Evolutionary conservation across 2,113 vertebrate species (phyloP).

Genomic region (Tyto alba): DNA sequence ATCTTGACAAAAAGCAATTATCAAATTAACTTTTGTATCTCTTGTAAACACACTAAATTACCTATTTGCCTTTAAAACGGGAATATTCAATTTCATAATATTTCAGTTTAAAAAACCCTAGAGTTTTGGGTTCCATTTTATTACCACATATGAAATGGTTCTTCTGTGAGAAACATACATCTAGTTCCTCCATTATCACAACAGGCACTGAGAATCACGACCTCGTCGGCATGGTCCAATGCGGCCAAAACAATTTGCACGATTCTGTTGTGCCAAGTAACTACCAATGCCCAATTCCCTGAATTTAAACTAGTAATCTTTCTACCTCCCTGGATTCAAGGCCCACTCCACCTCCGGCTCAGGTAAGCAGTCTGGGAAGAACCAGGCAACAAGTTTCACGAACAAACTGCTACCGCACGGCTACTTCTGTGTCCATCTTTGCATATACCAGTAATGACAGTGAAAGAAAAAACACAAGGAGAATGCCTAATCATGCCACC

Average conservation of each 20-base stretch:
- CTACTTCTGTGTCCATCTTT: not conserved
- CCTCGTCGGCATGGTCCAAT: not conserved
- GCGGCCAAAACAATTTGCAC: not conserved
- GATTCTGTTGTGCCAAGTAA: not conserved
- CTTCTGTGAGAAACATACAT: not conserved
- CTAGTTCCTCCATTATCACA: not conserved
- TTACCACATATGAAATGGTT: not conserved
- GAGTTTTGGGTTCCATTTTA: not conserved
- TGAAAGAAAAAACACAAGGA: not conserved
- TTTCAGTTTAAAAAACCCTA: not conserved
- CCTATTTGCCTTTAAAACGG: not conserved
- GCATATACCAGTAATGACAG: not conserved
- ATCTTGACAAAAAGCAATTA: not conserved
- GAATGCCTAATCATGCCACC: not conserved
- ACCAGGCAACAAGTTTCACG: not conserved
- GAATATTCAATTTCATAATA: not conserved
- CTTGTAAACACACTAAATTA: not conserved
- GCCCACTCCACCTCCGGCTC: fast-evolving
- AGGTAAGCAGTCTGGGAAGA: not conserved
- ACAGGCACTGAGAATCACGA: not conserved
- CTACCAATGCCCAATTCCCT: not conserved
- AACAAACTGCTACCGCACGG: not conserved
- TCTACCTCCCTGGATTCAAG: not conserved
- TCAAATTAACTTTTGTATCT: not conserved
- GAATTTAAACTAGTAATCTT: not conserved